Conservation (phyloP, 2,888 invertebrate species). For the Pachydiplax longipennis region DNA sequence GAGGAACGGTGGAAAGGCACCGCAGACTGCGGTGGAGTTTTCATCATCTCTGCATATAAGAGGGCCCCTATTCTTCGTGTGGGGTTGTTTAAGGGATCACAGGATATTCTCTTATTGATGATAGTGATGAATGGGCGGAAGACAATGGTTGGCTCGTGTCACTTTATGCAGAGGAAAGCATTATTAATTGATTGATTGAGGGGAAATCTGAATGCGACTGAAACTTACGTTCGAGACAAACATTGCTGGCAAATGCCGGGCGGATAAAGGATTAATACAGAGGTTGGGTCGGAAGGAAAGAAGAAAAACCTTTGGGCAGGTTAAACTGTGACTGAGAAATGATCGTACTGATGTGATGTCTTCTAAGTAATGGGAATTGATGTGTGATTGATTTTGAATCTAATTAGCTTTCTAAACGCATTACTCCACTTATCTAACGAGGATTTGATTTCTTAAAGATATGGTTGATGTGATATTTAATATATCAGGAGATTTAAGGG, state of each 20-base stretch:
- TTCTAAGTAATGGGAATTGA: no score
- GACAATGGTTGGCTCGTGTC: slow-evolving; percentile 6
- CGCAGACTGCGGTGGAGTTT: neutral
- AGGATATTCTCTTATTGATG: neutral
- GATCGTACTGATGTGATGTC: neutral
- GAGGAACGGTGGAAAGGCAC: neutral
- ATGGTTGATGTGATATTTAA: no score
- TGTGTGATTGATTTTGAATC: no score
- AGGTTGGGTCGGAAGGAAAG: neutral
- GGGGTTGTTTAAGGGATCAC: neutral
- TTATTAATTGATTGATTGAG: slow-evolving; percentile 33
- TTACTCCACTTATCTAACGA: no score
- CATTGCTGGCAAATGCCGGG: neutral
- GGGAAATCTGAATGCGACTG: slow-evolving; percentile 7
- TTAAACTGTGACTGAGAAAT: neutral
- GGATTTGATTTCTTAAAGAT: no score
- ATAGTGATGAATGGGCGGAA: slow-evolving; percentile 37
- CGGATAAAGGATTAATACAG: neutral
- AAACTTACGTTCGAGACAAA: neutral
- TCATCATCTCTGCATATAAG: neutral
- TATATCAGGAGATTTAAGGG: no score
- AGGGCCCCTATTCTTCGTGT: neutral
- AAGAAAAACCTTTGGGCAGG: neutral
- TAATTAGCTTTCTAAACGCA: no score
- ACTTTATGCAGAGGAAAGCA: neutral